Evolutionary conservation across 2,888 invertebrate species (phyloP).

Genomic region (Rapana venosa): DNA sequence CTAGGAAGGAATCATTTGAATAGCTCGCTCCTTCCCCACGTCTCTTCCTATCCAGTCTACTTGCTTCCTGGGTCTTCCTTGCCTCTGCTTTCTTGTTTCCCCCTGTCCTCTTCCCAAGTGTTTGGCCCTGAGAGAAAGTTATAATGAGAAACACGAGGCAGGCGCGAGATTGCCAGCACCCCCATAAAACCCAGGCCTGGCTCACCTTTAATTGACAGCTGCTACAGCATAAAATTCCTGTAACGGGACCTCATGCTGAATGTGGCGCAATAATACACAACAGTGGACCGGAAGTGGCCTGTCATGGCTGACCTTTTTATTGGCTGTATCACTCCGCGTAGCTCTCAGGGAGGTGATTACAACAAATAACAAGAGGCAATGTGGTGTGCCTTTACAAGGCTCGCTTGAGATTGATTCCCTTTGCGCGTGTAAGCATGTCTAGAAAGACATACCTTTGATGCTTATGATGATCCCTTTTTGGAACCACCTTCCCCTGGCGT

Average conservation of each 20-base stretch:
- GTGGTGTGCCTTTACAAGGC: no score
- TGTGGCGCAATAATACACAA: conserved; percentile 45
- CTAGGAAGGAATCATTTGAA: background rate
- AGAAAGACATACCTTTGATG: no score
- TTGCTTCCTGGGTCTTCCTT: no score
- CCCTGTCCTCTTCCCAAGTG: no score
- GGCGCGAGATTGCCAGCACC: conserved; percentile 25
- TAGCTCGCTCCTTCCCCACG: conserved; percentile 4
- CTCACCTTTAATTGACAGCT: conserved; percentile 45
- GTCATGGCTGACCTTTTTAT: conserved; percentile 34
- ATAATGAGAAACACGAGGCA: conserved; percentile 35
- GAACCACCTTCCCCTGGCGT: no score
- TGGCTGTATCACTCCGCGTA: conserved; percentile 40
- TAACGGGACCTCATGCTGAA: conserved; percentile 36
- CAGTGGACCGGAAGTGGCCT: conserved; percentile 39
- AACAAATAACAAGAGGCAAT: background rate
- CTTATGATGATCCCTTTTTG: no score
- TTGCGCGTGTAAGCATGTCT: no score
- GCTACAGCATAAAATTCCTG: background rate
- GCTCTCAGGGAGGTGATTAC: conserved; percentile 30
- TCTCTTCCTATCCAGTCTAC: background rate
- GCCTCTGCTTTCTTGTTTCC: no score
- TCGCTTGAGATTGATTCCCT: no score
- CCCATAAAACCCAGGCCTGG: conserved; percentile 36
- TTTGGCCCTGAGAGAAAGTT: conserved; percentile 35